These are phyloP conservation scores for Drosophila incognita DNA, from an alignment of 2,888 invertebrate species.

Conservation along the genomic window DNA sequence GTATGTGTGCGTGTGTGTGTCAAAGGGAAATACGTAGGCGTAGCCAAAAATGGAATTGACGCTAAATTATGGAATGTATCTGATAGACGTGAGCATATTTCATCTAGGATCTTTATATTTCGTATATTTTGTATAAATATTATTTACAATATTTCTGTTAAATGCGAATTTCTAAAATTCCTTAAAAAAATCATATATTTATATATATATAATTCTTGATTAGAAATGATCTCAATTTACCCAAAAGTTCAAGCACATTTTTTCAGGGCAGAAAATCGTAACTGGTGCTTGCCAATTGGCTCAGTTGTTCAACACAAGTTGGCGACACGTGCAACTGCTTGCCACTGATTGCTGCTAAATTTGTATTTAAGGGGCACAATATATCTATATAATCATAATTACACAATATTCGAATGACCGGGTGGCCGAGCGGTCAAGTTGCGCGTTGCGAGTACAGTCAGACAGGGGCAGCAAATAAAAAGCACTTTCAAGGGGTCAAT, in stretches of 20 bases:
- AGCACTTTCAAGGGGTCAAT: conserved; percentile 5
- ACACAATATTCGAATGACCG: conserved; percentile 39
- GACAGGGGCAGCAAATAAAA: conserved; percentile 4
- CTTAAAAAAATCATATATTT: accelerated
- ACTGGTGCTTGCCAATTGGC: conserved; percentile 5
- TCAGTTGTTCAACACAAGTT: conserved; percentile 8
- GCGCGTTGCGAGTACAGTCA: conserved; percentile 11
- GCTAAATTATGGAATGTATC: conserved; percentile 2
- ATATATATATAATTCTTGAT: background rate
- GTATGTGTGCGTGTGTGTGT: conserved; percentile 1
- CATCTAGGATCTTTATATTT: background rate
- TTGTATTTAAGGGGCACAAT: conserved; percentile 36
- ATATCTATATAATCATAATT: conserved; percentile 47
- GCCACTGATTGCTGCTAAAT: conserved; percentile 17
- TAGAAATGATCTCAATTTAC: background rate
- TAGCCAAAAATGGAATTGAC: conserved; percentile 11
- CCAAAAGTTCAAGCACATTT: background rate
- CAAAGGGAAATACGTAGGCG: conserved; percentile 27
- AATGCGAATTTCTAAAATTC: background rate
- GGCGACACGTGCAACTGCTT: conserved; percentile 18
- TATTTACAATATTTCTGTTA: background rate
- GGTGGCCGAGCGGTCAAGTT: background rate
- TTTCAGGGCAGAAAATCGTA: background rate
- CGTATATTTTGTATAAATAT: background rate
- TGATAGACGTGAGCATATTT: background rate